Conservation (phyloP, 2,888 invertebrate genomes). For the Stramonita haemastoma region DNA sequence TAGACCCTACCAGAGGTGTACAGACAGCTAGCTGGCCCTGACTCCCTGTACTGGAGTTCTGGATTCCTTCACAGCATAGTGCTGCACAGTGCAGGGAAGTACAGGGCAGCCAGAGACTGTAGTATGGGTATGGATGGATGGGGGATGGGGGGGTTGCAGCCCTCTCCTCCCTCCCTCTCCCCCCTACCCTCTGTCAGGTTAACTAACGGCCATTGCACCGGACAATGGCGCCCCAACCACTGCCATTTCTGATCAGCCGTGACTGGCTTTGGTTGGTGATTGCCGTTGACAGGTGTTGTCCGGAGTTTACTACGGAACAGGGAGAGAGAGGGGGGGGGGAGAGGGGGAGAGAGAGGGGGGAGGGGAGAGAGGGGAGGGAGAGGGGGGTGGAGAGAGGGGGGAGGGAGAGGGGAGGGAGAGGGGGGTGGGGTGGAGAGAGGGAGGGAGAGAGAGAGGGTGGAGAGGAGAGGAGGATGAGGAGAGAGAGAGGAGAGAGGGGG, state of each 20-base stretch:
- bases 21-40: too few species aligned
- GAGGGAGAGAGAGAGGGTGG: background rate
- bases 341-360: background rate
- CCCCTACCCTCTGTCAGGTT: background rate
- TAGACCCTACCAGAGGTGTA: too few species aligned
- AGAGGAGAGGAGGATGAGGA: background rate
- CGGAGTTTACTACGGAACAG: background rate
- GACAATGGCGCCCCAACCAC: background rate
- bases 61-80: too few species aligned
- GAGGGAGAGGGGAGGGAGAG: background rate
- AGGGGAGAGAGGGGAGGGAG: too few species aligned
- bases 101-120: too few species aligned
- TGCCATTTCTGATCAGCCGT: background rate
- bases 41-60: too few species aligned
- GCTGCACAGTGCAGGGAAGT: too few species aligned
- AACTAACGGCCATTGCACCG: background rate
- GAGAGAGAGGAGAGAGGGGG: background rate
- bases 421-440: background rate
- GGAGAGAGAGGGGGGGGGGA: background rate
- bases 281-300: too few species aligned
- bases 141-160: too few species aligned
- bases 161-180: background rate
- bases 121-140: too few species aligned
- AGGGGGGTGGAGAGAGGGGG: too few species aligned
- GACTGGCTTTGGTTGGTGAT: background rate